phyloP scores from a whole-genome alignment of 2,888 invertebrate species.

The Drosophila rellima region DNA sequence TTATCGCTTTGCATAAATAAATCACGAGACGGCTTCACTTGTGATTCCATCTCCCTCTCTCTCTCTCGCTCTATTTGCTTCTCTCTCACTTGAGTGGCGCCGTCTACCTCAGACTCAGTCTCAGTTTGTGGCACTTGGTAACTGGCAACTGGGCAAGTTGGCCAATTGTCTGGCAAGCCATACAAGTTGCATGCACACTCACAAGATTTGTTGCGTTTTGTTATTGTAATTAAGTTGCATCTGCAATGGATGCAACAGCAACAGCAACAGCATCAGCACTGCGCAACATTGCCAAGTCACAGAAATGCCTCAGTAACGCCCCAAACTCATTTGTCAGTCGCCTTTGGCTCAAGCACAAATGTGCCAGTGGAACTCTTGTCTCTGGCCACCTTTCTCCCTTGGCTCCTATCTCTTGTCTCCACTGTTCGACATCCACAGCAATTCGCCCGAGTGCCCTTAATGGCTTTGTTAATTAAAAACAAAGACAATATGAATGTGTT shows the following conservation, averaged over 20 bases:
- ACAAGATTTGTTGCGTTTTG: conserved; percentile 68
- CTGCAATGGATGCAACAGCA: conserved; percentile 54
- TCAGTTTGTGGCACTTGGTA: conserved; percentile 49
- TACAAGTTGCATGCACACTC: conserved; percentile 50
- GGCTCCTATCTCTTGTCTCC: background rate
- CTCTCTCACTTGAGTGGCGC: conserved; percentile 67
- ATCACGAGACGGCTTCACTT: conserved; percentile 68
- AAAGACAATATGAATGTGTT: conserved; percentile 68
- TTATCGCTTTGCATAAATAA: conserved; percentile 78
- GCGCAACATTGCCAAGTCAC: conserved; percentile 33
- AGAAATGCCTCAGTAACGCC: conserved; percentile 58
- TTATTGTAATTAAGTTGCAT: conserved; percentile 78
- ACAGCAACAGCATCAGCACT: conserved; percentile 20
- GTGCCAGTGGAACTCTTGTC: conserved; percentile 45
- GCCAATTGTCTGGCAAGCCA: conserved; percentile 71
- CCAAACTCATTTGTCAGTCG: conserved; percentile 63
- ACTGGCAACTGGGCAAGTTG: conserved; percentile 51
- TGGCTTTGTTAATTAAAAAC: conserved; percentile 82
- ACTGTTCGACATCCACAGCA: conserved; percentile 14
- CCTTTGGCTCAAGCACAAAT: conserved; percentile 42
- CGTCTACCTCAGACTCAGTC: conserved; percentile 55
- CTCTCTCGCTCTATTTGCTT: conserved; percentile 19
- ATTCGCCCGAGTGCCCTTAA: conserved; percentile 66
- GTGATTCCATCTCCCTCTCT: conserved; percentile 17
- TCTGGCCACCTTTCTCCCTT: conserved; percentile 3